Evolutionary conservation across 2,797 vertebrate species (phyloP).

Genomic region (Schizothorax lantsangensis): DNA sequence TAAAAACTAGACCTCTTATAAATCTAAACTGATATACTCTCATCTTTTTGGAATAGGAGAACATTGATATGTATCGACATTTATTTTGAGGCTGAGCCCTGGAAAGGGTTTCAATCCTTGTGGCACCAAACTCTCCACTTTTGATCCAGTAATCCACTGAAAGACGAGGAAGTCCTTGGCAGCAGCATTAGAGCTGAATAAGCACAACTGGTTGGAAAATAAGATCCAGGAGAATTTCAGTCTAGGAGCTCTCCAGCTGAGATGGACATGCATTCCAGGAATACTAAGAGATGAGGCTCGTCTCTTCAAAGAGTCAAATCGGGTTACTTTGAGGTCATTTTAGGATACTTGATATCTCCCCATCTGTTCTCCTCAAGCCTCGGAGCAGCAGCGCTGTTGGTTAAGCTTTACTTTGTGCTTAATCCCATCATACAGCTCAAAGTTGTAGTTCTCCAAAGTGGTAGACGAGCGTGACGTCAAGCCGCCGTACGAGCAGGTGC

Average conservation of each 20-base stretch:
- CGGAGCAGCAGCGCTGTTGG: conserved; percentile 96
- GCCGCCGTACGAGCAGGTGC: conserved; percentile 92
- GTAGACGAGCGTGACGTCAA: conserved; percentile 96
- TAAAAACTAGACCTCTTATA: conserved; percentile 71
- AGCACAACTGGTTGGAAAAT: conserved; percentile 28
- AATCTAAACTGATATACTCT: conserved; percentile 69
- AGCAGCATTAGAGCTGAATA: conserved; percentile 32
- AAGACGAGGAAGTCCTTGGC: conserved; percentile 40
- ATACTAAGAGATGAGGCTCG: conserved; percentile 51
- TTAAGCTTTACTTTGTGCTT: conserved; percentile 99
- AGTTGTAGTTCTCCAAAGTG: conserved; percentile 99
- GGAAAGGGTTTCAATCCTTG: conserved; percentile 65
- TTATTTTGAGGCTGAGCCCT: conserved; percentile 63
- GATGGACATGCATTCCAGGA: conserved; percentile 56
- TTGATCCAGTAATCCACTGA: conserved; percentile 36
- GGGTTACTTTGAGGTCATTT: conserved; percentile 43
- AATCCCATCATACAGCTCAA: conserved; percentile 96
- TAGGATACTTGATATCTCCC: conserved; percentile 7
- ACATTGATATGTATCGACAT: conserved; percentile 82
- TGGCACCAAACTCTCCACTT: conserved; percentile 51
- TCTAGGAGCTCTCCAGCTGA: conserved; percentile 43
- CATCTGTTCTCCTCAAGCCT: conserved; percentile 69
- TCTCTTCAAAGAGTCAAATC: conserved; percentile 58
- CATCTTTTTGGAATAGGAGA: conserved; percentile 64
- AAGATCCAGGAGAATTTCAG: conserved; percentile 24